Evolutionary conservation across 1,140 invertebrate species (phyloP), one percentile per base, ranked within the genome.

Genomic region (Leptinotarsa texana): DNA sequence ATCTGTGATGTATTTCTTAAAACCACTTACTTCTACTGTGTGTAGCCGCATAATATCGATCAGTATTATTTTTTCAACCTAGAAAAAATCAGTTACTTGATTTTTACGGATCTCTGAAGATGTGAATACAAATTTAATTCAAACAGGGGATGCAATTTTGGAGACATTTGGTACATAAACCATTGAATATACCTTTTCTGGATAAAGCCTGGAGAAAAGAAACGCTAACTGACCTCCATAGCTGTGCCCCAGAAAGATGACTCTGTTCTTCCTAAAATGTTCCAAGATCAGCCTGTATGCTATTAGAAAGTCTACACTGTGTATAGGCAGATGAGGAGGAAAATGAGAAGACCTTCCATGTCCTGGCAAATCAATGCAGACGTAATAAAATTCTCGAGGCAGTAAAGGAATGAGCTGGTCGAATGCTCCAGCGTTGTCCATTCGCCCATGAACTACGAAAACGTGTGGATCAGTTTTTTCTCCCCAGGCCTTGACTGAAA

Each of bases 381-480:
- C 88, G 75, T 90, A 91, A 77, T 90, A 91, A 78, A 87, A 89
- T 4, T 85, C 79, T 61, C 83, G 77, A 3, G 90, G 89, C 57
- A 94, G 84, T n/a, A 89, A 75, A 21, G 88, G 85, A 49, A 92
- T 86, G 3, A 94, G 84, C 22, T 86, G 86, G 72, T 92, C 88
- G 82, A 92, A 94, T n/a, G 89, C 85, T 13, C 88, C 89, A 27
- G 90, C 89, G 79, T 93, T 93, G 79, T 92, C 91, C 72, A 87
- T 78, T 18, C 82, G 75, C 0, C 93, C 93, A 81, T 94, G 93
- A 27, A 91, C 85, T 8, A 88, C 82, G 13, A 94, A 80, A 4
- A 93, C 85, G 1, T 86, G 87, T 11, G 84, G 80, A 65, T 88
- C 84, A 24, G 78, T 80, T 77, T 84, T 78, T 72, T 88, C 80